Evolutionary conservation across 2,113 vertebrate genomes (phyloP), one percentile per base, ranked within the genome.

Genomic region (Sitta europaea): DNA sequence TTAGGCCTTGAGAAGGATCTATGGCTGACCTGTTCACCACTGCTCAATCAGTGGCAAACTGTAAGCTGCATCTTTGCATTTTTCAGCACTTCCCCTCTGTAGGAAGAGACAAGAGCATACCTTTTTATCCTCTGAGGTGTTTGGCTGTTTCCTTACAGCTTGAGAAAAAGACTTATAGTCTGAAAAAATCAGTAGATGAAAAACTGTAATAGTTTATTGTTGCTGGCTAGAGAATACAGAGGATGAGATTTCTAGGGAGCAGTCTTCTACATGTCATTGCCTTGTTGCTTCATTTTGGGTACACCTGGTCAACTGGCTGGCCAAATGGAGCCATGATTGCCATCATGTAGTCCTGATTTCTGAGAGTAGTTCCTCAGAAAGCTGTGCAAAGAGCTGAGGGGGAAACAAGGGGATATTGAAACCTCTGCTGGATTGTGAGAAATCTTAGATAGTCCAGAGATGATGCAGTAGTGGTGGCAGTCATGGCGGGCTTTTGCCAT

Each of bases 1-100:
- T 76, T 3, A 27, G 50, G 10, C 62, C 33, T 70, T 2, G 38
- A 66, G 53, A 2, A 1, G 29, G 25, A 6, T 2, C 10, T 1
- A 20, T n/a, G 12, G 11, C 9, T 86, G 62, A 48, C 18, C 35
- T 53, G 67, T 45, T 51, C 51, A 73, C 31, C 9, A 16, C 27
- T 35, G 16, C 28, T 73, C 29, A 55, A 21, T 36, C 35, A 45
- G 40, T 16, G 6, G 21, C 24, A 70, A 84, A 38, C 20, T 42
- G 2, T 11, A 42, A 70, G 38, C 13, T 75, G 17, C 38, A 78
- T 21, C 31, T 62, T 38, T 47, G 15, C 6, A 58, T 14, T 73
- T 72, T 58, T 76, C 33, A 73, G 54, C 31, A 54, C 35, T 51
- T 84, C 21, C 4, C 8, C 27, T 89, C 29, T 29, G 25, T 15